Evolutionary conservation across 2,113 vertebrate genomes (phyloP).

Genomic region (Struthio camelus): DNA sequence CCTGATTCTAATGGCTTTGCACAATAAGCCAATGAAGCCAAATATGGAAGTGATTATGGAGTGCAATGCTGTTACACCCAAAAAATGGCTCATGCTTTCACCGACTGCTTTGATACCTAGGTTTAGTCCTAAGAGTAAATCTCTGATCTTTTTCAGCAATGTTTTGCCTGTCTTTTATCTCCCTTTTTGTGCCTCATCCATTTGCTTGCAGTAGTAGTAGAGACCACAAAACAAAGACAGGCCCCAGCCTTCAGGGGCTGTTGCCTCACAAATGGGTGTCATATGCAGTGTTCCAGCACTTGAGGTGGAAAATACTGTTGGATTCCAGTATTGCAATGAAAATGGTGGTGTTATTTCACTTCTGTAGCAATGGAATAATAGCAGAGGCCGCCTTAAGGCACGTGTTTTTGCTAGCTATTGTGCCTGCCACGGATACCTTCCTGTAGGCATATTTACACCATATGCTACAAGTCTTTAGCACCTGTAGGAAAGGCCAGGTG

Average conservation of each 20-base stretch:
- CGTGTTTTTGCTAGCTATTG: neutral
- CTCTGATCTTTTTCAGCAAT: neutral
- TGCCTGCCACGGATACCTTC: neutral
- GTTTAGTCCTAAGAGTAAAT: slow-evolving; percentile 15
- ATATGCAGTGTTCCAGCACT: fast-evolving
- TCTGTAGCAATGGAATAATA: neutral
- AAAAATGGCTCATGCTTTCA: neutral
- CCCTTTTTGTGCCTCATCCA: neutral
- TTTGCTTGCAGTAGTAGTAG: neutral
- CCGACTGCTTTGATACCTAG: neutral
- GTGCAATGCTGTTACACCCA: neutral
- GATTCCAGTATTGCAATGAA: neutral
- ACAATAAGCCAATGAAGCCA: slow-evolving; percentile 36
- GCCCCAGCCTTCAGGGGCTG: neutral
- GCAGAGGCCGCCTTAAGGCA: neutral
- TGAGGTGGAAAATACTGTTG: neutral
- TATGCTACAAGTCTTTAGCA: neutral
- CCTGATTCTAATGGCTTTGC: slow-evolving; percentile 10
- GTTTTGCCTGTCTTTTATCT: neutral
- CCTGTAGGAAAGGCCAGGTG: neutral
- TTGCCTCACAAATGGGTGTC: neutral
- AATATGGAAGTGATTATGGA: neutral
- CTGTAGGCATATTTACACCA: neutral
- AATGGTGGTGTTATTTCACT: neutral
- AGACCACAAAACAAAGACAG: neutral